A percentile compares a stretch with the other conserved stretches of the same genome.
Conservation (phyloP, 2,888 invertebrate genomes). For the Tenthredo amoena region DNA sequence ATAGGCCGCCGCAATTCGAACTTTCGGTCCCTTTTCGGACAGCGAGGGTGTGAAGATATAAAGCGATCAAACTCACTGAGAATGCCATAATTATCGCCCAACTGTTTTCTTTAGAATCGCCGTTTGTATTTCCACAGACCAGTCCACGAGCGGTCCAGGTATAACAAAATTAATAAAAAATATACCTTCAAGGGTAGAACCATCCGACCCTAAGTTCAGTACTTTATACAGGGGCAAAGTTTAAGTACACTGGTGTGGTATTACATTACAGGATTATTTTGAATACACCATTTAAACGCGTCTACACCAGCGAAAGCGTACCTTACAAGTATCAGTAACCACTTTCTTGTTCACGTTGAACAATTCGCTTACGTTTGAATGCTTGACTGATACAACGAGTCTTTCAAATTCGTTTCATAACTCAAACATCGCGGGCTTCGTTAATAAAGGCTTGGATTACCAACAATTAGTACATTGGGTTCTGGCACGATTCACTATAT, state of each 20-base stretch:
- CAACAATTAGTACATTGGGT: constrained; percentile 2
- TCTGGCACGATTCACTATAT: background rate
- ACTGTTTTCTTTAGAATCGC: constrained; percentile 15
- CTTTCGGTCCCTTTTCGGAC: background rate
- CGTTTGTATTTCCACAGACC: background rate
- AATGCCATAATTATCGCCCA: constrained; percentile 18
- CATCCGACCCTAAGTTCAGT: constrained; percentile 10
- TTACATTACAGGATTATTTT: background rate
- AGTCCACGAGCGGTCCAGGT: background rate
- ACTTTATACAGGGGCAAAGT: background rate
- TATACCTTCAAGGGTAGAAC: constrained; percentile 3
- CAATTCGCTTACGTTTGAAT: background rate
- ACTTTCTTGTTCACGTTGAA: background rate
- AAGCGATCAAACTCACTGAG: background rate
- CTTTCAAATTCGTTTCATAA: background rate
- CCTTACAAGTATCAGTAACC: background rate
- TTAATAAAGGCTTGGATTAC: background rate
- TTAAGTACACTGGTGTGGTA: background rate
- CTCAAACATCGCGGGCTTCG: background rate
- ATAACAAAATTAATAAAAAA: constrained; percentile 22
- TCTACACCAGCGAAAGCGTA: background rate
- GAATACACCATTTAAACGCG: background rate
- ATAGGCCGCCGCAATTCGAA: background rate
- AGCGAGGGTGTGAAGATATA: background rate
- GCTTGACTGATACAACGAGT: no score